A percentile compares a stretch with the other conserved stretches of the same genome.
Conservation (phyloP, 92 coral and sea anemone genomes). For the Parazoanthus swiftii region DNA sequence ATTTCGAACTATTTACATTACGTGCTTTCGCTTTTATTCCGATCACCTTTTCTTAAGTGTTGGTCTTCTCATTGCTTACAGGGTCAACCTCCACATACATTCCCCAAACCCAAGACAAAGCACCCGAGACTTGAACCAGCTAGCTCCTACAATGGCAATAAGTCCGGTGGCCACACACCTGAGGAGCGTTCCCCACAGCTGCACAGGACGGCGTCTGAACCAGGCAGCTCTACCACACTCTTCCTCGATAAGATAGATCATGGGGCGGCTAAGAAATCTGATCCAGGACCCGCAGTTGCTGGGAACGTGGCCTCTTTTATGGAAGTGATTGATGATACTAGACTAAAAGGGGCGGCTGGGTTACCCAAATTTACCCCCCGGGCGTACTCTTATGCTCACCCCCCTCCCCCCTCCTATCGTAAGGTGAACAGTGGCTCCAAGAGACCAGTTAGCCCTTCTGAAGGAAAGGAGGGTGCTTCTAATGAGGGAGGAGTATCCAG, state of each 20-base stretch:
- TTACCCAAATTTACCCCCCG: constrained; percentile 55
- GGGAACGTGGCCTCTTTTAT: constrained; percentile 46
- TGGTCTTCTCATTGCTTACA: background rate
- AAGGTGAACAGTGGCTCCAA: constrained; percentile 59
- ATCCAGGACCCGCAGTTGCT: constrained; percentile 41
- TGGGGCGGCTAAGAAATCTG: constrained; percentile 52
- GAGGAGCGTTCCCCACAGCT: constrained; percentile 61
- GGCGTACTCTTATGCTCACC: constrained; percentile 96
- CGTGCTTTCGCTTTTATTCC: background rate
- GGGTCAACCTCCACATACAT: constrained; percentile 23
- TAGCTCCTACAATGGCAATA: constrained; percentile 58
- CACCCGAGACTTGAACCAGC: constrained; percentile 71
- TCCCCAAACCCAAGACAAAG: constrained; percentile 44
- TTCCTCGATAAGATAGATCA: constrained; percentile 52
- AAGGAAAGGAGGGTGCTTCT: constrained; percentile 56
- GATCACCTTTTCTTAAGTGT: background rate
- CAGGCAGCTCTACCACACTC: constrained; percentile 58
- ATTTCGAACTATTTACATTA: background rate
- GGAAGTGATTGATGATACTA: constrained; percentile 55
- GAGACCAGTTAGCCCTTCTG: constrained; percentile 57
- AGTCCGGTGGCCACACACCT: constrained; percentile 54
- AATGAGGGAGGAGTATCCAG: constrained; percentile 42
- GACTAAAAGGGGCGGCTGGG: constrained; percentile 64
- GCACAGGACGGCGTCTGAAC: constrained; percentile 9
- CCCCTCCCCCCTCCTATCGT: constrained; percentile 98